Evolutionary conservation across 2,888 invertebrate genomes (phyloP).

Genomic region (Eilema griseolum): DNA sequence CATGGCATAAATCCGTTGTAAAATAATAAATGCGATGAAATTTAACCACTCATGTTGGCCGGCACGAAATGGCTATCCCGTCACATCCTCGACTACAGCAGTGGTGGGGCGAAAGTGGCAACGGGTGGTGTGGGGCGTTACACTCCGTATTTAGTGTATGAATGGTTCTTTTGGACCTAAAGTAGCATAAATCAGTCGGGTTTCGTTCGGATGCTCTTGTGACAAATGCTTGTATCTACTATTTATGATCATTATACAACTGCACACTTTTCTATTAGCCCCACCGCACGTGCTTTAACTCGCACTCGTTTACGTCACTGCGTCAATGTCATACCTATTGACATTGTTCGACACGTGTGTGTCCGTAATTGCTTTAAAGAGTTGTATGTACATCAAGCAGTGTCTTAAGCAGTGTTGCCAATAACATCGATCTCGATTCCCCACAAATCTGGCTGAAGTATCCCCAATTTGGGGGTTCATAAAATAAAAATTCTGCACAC

Average conservation of each 20-base stretch:
- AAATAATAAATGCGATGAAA: neutral
- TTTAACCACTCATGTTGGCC: neutral
- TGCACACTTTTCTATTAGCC: neutral
- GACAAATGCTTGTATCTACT: slow-evolving; percentile 1
- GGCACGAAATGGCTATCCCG: slow-evolving; percentile 4
- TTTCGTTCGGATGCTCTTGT: neutral
- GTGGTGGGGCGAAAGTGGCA: neutral
- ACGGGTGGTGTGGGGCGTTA: slow-evolving; percentile 1
- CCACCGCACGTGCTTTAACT: too few relatives aligned
- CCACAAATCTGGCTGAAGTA: too few relatives aligned
- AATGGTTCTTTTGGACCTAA: slow-evolving; percentile 3
- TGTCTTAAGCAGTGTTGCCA: too few relatives aligned
- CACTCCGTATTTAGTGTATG: slow-evolving; percentile 1
- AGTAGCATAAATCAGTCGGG: slow-evolving; percentile 3
- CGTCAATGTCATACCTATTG: too few relatives aligned
- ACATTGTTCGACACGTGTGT: too few relatives aligned
- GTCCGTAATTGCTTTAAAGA: too few relatives aligned
- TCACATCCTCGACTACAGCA: slow-evolving; percentile 4
- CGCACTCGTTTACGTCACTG: too few relatives aligned
- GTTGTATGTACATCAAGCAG: too few relatives aligned
- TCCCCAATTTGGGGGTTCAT: too few relatives aligned
- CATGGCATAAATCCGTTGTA: neutral
- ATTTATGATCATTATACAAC: neutral
- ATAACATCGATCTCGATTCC: too few relatives aligned
- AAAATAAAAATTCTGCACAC: too few relatives aligned